Conservation (phyloP, 2,888 invertebrate genomes). For the Sericinus montela region DNA sequence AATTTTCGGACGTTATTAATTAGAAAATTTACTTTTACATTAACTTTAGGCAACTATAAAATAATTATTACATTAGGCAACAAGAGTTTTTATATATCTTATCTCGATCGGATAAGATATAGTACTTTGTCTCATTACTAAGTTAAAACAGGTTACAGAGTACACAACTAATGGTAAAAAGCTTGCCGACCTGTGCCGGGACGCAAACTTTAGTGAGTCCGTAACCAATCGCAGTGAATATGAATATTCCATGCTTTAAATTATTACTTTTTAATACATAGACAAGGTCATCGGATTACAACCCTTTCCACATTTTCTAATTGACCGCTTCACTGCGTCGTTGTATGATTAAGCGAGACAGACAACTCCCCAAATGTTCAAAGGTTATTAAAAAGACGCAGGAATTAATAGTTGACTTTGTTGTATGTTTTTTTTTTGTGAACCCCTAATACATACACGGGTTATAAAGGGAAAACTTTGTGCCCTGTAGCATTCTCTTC, state of each 20-base stretch:
- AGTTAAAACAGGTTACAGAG: not conserved
- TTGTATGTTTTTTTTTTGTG: slow-evolving; percentile 45
- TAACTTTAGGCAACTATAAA: too few relatives aligned
- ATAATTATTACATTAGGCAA: too few relatives aligned
- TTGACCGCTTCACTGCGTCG: slow-evolving; percentile 17
- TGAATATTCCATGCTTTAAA: not conserved
- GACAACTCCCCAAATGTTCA: slow-evolving; percentile 4
- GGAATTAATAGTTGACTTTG: slow-evolving; percentile 37
- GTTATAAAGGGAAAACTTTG: too few relatives aligned
- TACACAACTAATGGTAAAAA: too few relatives aligned
- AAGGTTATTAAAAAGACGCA: slow-evolving; percentile 18
- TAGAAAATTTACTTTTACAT: too few relatives aligned
- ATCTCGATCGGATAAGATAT: too few relatives aligned
- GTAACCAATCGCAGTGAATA: not conserved
- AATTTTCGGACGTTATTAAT: too few relatives aligned
- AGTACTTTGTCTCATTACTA: slow-evolving; percentile 9
- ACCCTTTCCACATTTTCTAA: slow-evolving; percentile 57
- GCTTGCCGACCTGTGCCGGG: too few relatives aligned
- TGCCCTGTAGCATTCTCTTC: too few relatives aligned
- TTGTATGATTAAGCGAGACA: not conserved
- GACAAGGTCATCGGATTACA: slow-evolving; percentile 22
- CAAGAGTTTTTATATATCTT: too few relatives aligned
- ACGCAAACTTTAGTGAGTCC: not conserved
- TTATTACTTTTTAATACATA: slow-evolving; percentile 33
- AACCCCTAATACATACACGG: too few relatives aligned